A percentile compares a stretch with the other conserved stretches of the same genome.
Conservation (phyloP, 23 tunicate genomes). For the Ascidia mentula region DNA sequence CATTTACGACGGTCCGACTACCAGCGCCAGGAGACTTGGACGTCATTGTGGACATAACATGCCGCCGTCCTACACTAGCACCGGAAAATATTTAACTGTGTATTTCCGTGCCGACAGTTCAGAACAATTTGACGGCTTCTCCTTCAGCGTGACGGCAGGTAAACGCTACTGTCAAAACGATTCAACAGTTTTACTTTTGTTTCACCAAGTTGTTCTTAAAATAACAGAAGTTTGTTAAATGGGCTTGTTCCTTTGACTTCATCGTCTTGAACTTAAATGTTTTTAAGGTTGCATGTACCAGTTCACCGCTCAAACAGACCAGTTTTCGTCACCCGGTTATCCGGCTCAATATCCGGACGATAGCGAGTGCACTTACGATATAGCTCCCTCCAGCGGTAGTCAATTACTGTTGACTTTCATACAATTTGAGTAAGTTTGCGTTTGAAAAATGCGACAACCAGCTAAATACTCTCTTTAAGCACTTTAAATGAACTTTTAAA, state of each 20-base stretch:
- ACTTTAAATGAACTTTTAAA: too few relatives aligned
- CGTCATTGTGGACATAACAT: slow-evolving; percentile 46
- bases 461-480: too few relatives aligned
- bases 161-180: too few relatives aligned
- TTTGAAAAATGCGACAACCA: too few relatives aligned
- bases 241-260: too few relatives aligned
- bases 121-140: slow-evolving; percentile 45
- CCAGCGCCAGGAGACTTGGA: neutral
- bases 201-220: too few relatives aligned
- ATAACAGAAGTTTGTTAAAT: neutral
- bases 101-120: slow-evolving; percentile 48
- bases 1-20: slow-evolving; percentile 69
- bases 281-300: slow-evolving; percentile 43
- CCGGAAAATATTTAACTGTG: slow-evolving; percentile 51
- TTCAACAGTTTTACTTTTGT: neutral
- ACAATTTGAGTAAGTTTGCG: slow-evolving; percentile 65
- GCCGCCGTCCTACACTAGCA: slow-evolving; percentile 28
- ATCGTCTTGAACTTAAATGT: too few relatives aligned
- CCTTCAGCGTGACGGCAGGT: slow-evolving; percentile 36
- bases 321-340: slow-evolving; percentile 46
- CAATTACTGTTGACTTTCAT: slow-evolving; percentile 62
- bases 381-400: slow-evolving; percentile 49
- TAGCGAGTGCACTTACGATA: slow-evolving; percentile 62
- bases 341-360: slow-evolving; percentile 63
- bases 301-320: slow-evolving; percentile 19